Evolutionary conservation across 2,113 vertebrate species (phyloP), one percentile per base, ranked within the genome.

Genomic region (Cyprinodon brontotheroides): DNA sequence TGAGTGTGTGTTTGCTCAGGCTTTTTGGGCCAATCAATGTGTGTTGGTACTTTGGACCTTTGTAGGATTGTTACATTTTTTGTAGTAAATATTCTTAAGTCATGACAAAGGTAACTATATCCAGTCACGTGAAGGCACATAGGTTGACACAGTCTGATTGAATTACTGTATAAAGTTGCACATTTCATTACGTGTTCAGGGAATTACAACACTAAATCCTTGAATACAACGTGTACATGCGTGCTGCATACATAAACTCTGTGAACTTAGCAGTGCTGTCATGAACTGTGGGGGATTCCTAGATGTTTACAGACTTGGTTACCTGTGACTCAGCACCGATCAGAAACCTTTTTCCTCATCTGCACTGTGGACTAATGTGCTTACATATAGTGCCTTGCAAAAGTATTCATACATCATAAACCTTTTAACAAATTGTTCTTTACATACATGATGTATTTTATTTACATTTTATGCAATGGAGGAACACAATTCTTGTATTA

Each of bases 231-330:
- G 71, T 65, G 74, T 78, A 45, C 5, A 71, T 70, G 22, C 70
- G 79, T 2, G 22, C 57, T 78, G 67, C 48, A 62, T 57, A 72
- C 43, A 78, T 72, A 78, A 65, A 78, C 82, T 79, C 75, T 71
- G 61, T 87, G 79, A 91, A 80, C 87, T 47, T 40, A 43, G 75
- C 75, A 81, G 83, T 22, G 50, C 68, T 85, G 79, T 75, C 61
- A 8, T 76, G 57, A 81, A 74, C 69, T 64, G 63, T 71, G 66
- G 17, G 40, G 74, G 75, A 77, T 82, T 85, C 59, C 11, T 13
- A 17, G 68, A 65, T 83, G 71, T 88, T 84, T 78, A 79, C 71
- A 68, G 4, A 20, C 53, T 77, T 10, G 2, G 57, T 81, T 85
- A 81, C 71, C 75, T 81, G 63, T 71, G 38, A 61, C 59, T 75